Base-by-base conservation (phyloP, 2,797 vertebrate species). In the Paratrypauchen microcephalus region DNA sequence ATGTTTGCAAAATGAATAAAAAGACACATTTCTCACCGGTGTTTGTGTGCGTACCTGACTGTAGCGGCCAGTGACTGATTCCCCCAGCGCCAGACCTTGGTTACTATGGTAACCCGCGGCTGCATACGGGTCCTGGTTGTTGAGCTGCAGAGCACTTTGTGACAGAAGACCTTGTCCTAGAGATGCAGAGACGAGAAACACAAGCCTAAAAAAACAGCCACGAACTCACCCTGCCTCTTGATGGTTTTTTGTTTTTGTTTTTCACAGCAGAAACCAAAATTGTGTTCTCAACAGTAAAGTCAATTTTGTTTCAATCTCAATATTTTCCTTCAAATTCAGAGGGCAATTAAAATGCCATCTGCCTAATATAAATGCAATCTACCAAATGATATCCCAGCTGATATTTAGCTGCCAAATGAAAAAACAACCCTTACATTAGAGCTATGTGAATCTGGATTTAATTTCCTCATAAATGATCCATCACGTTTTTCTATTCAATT, bases 51-150 rank as follows among this genome's bases (percentile, higher is more conserved):
- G n/a, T 76, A 98, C 96, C 97, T 98, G 97, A 86, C 94, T 96
- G 93, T 98, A 99, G 94, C 96, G 95, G 68, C 93, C 79, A 0
- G 93, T 89, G 77, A 95, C 91, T 67, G 95, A 93, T 86, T 99
- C 97, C 0, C 96, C 95, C 71, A 98, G 94, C 73, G 95, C 94
- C 62, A 99, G 93, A 88, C 95, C 96, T 90, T 98, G 97, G 94
- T 97, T 99, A 90, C 96, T 98, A 89, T 97, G 97, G 94, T 99
- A 99, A 95, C 96, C 96, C 73, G 96, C 94, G 83, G 95, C 94
- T 9, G 96, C 93, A 93, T 97, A 99, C 84, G 96, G 95, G 92
- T 99, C 98, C 76, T 97, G 95, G 89, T 96, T 98, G 92, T 95
- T 98, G 88, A 99, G 96, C 92, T 98, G 97, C 88, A 99, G 92